Conservation (phyloP, 2,113 vertebrate species). For the Theropithecus gelada region DNA sequence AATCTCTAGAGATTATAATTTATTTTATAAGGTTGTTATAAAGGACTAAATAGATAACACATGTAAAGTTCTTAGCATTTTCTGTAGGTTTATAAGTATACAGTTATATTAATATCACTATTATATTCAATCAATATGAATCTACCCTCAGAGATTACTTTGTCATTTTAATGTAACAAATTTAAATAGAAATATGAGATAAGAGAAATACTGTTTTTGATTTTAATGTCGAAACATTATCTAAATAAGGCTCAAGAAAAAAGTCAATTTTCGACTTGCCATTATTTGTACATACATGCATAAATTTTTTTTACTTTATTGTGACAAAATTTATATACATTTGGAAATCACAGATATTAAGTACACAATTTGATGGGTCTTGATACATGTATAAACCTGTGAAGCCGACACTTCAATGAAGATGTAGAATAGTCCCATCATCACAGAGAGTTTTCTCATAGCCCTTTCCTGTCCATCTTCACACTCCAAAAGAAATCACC, state of each 20-base stretch:
- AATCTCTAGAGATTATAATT: not conserved
- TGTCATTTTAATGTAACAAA: not conserved
- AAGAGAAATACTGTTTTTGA: not conserved
- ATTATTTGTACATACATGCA: not conserved
- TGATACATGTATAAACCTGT: not conserved
- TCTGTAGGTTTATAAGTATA: not conserved
- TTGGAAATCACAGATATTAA: not conserved
- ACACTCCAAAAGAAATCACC: not conserved
- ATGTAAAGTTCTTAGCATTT: not conserved
- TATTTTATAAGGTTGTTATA: not conserved
- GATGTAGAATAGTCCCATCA: not conserved
- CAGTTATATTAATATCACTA: not conserved
- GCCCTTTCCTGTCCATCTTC: not conserved
- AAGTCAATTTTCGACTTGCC: not conserved
- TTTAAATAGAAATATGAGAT: not conserved
- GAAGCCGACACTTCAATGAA: not conserved
- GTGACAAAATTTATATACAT: not conserved
- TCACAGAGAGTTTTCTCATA: not conserved
- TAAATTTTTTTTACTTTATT: not conserved
- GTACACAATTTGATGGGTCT: not conserved
- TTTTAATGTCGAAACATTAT: not conserved
- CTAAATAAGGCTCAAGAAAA: not conserved
- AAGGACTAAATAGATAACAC: not conserved
- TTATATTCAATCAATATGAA: not conserved
- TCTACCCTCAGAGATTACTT: not conserved